A percentile compares a stretch with the other conserved stretches of the same genome.
phyloP scores from a whole-genome alignment of 1,140 invertebrate species.

The Cydia fagiglandana region DNA sequence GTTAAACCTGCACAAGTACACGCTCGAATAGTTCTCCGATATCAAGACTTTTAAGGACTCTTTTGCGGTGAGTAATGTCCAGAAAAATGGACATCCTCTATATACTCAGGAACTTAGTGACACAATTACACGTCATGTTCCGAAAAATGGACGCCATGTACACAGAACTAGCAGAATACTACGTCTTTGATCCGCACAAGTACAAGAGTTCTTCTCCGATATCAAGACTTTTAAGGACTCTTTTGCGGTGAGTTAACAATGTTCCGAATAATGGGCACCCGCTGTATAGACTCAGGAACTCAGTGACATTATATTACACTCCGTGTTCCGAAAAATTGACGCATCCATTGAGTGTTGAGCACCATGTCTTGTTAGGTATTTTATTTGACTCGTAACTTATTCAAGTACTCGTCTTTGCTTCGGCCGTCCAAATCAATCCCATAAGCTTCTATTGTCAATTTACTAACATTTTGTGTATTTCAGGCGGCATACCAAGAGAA shows the following conservation, averaged over 20 bases:
- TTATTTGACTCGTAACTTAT: too few species aligned
- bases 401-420: too few species aligned
- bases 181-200: conserved; percentile 95
- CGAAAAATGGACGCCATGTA: conserved; percentile 95
- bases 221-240: conserved; percentile 97
- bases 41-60: conserved; percentile 97
- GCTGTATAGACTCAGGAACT: conserved; percentile 64
- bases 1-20: conserved; percentile 96
- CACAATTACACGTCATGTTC: conserved; percentile 88
- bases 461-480: background rate
- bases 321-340: conserved; percentile 97
- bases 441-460: background rate
- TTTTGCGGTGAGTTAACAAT: conserved; percentile 81
- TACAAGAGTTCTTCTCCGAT: conserved; percentile 97
- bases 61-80: conserved; percentile 86
- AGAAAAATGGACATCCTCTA: background rate
- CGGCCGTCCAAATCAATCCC: too few species aligned
- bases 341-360: too few species aligned
- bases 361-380: too few species aligned
- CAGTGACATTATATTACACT: conserved; percentile 91
- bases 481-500: conserved; percentile 93
- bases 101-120: conserved; percentile 72
- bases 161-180: conserved; percentile 92
- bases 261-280: conserved; percentile 93
- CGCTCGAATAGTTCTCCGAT: conserved; percentile 96